Conservation (phyloP, 2,797 vertebrate species). For the Intellagama lesueurii region DNA sequence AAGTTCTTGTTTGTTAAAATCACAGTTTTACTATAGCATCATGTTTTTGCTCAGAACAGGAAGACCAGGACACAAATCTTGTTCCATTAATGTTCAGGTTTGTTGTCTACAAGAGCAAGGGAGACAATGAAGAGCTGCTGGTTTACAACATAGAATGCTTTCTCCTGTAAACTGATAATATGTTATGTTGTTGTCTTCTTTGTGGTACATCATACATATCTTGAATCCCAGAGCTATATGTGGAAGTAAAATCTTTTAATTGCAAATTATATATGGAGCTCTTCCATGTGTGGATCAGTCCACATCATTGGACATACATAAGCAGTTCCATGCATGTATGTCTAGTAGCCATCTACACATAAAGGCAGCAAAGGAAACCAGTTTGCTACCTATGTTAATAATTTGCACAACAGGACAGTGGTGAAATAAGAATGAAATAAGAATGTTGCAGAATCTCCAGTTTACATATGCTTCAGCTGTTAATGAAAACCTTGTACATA, state of each 20-base stretch:
- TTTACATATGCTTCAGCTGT: slow-evolving; percentile 39
- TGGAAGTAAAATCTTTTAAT: background rate
- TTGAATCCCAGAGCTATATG: background rate
- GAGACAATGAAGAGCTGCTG: background rate
- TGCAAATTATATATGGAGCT: background rate
- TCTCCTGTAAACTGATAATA: background rate
- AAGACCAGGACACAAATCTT: slow-evolving; percentile 53
- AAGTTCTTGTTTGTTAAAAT: slow-evolving; percentile 32
- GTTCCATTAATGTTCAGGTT: slow-evolving; percentile 37
- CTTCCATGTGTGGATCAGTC: background rate
- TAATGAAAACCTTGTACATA: slow-evolving; percentile 49
- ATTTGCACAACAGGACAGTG: background rate
- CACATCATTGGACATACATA: background rate
- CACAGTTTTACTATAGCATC: slow-evolving; percentile 21
- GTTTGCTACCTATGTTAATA: background rate
- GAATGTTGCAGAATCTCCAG: slow-evolving; percentile 34
- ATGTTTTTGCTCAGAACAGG: slow-evolving; percentile 43
- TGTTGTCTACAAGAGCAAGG: slow-evolving; percentile 23
- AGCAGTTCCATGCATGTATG: background rate
- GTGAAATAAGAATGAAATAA: background rate
- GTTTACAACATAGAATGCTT: slow-evolving; percentile 31
- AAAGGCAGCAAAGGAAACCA: background rate
- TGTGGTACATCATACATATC: background rate
- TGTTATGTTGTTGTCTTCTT: background rate
- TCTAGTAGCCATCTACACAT: background rate